Evolutionary conservation across 2,113 vertebrate species (phyloP).

Genomic region (Albula glossodonta): DNA sequence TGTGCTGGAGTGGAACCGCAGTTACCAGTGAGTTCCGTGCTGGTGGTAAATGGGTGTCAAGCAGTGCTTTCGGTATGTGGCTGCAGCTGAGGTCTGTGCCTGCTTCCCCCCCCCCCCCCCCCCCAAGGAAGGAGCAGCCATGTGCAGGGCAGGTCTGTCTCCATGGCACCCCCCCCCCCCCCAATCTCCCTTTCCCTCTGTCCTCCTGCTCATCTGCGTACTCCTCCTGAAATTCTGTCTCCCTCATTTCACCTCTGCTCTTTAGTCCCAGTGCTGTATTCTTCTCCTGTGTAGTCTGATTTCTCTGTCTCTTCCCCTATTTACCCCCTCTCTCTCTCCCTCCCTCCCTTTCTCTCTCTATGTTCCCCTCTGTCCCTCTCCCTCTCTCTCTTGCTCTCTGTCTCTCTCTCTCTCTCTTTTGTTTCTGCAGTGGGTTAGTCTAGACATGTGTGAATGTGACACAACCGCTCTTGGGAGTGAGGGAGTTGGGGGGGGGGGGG

Average conservation of each 20-base stretch:
- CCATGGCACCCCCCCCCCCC: no score
- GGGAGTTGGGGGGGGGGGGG: neutral
- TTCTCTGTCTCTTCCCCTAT: neutral
- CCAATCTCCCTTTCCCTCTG: no score
- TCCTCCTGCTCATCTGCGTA: no score
- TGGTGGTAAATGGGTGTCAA: neutral
- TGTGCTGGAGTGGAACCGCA: neutral
- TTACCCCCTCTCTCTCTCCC: neutral
- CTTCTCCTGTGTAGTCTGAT: no score
- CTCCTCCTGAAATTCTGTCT: no score
- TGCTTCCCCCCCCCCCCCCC: neutral
- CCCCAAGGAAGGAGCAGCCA: neutral
- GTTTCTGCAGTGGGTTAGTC: neutral
- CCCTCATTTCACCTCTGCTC: neutral
- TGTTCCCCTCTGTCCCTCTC: neutral
- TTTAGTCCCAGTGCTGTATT: no score
- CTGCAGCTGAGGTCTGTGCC: neutral
- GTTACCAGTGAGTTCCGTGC: neutral
- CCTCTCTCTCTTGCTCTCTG: neutral
- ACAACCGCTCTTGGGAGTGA: neutral
- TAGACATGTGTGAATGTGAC: slow-evolving; percentile 11
- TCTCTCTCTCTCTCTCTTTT: neutral
- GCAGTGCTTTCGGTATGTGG: neutral
- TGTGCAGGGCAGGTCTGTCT: neutral
- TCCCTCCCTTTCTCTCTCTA: neutral